Percentiles rank a stretch among this genome's conserved stretches.
phyloP scores from a whole-genome alignment of 2,888 invertebrate species.

The Ectemnius continuus region DNA sequence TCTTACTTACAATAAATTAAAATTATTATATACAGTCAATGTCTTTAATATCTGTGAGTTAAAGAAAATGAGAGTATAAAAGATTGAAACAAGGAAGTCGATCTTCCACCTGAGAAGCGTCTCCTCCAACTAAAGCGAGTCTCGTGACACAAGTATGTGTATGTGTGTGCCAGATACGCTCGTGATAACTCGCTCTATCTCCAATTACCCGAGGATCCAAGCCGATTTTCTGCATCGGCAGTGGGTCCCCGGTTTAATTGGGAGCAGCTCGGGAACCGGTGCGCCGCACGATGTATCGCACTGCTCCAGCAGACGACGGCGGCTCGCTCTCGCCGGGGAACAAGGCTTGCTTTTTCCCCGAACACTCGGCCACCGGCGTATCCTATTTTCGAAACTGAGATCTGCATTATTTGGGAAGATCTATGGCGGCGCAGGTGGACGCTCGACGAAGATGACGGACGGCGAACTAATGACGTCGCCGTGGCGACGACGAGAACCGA shows the following conservation, averaged over 20 bases:
- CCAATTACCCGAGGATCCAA: neutral
- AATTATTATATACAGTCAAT: too few relatives aligned
- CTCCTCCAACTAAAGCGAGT: too few relatives aligned
- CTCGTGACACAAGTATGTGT: too few relatives aligned
- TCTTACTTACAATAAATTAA: too few relatives aligned
- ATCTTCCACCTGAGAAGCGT: too few relatives aligned
- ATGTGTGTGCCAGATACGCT: too few relatives aligned
- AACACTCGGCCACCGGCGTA: neutral
- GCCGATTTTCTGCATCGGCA: conserved; percentile 2
- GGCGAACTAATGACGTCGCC: conserved; percentile 42
- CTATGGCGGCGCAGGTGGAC: conserved; percentile 31
- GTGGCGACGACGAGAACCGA: conserved; percentile 12
- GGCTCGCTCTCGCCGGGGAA: neutral
- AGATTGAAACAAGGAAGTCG: too few relatives aligned
- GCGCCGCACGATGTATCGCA: conserved; percentile 2
- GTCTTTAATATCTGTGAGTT: too few relatives aligned
- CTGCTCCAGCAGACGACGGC: neutral
- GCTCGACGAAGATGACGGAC: conserved; percentile 39
- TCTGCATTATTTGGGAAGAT: conserved; percentile 34
- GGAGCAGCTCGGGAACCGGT: neutral
- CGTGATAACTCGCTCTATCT: neutral
- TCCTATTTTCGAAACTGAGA: conserved; percentile 21
- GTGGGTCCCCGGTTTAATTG: conserved; percentile 3
- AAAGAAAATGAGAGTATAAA: too few relatives aligned
- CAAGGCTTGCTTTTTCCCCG: conserved; percentile 9